Evolutionary conservation across 2,113 vertebrate species (phyloP).

Genomic region (Oreochromis tanganicae): DNA sequence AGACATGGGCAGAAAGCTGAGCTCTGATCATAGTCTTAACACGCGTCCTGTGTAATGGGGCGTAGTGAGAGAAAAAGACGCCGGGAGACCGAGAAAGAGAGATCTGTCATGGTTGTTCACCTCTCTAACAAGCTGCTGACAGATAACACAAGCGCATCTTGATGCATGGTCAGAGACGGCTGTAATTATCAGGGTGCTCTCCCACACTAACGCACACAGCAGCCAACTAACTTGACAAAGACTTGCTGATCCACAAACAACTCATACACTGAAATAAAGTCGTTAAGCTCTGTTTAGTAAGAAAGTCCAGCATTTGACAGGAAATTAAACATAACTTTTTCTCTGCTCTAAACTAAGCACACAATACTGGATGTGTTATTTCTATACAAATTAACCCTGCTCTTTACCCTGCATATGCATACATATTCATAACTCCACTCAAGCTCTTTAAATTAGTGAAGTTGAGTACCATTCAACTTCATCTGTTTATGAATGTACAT

Average conservation of each 20-base stretch:
- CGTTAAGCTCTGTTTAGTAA: background rate
- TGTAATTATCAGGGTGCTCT: conserved; percentile 2
- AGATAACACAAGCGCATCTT: conserved; percentile 41
- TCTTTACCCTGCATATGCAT: background rate
- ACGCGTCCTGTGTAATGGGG: conserved; percentile 42
- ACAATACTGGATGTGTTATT: background rate
- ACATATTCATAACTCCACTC: background rate
- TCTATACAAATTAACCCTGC: background rate
- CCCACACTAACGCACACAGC: background rate
- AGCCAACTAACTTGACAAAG: background rate
- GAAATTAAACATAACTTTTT: background rate
- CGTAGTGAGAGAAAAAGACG: conserved; percentile 28
- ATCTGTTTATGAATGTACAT: background rate
- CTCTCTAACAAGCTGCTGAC: conserved; percentile 55
- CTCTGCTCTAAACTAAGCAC: background rate
- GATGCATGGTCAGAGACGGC: conserved; percentile 18
- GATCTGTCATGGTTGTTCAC: conserved; percentile 47
- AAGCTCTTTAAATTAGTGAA: background rate
- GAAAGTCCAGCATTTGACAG: background rate
- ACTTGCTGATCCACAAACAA: background rate
- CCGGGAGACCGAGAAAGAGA: background rate
- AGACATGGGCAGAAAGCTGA: conserved; percentile 34
- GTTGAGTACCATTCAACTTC: background rate
- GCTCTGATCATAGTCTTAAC: conserved; percentile 15
- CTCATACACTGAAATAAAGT: background rate